Evolutionary conservation across 2,888 invertebrate species (phyloP), one percentile per base, ranked within the genome.

Genomic region (Mimumesa dahlbomi): DNA sequence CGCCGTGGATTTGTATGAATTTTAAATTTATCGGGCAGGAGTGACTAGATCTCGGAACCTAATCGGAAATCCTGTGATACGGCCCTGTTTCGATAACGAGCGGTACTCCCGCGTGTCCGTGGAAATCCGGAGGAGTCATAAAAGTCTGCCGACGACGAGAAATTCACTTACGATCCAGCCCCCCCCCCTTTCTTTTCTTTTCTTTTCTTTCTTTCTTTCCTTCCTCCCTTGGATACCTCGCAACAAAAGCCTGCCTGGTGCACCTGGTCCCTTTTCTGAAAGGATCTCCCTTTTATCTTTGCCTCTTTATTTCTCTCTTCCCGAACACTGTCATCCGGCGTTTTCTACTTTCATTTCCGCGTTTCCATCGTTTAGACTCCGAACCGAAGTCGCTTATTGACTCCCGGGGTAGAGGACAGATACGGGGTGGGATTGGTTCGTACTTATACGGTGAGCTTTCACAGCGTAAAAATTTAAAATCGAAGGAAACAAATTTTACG

Each of bases 151-250:
- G 50, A 61, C 61, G 45, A 56, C 38, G 64, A 69, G 73, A 67
- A 65, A 74, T 72, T 76, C 72, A 63, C 61, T 76, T 73, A 66
- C 52, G 38, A 42, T 22, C 42, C 14, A 22, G 31, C 19, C 34
- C 46, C 5, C 21, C 25, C 3, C 25, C 25, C 25, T 7, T 25
- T 7, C 25, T 42, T 25, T 48, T 14, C 14, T 34, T 9, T 40
- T 40, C 38, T 18, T 31, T 25, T n/a, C 36, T 36, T 29, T 34
- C 46, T n/a, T 14, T 13, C 43, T 40, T 34, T 18, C 48, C 1
- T 48, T 40, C 22, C 14, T 14, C 16, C 38, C 42, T 4, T 38
- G 48, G 18, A 36, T 46, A n/a, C 13, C 29, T 21, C 38, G 21
- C 42, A 9, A 38, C 46, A 48, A 48, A 48, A 50, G 22, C 14